A percentile compares a stretch with the other conserved stretches of the same genome.
These are phyloP conservation scores for Idaea dimidiata DNA, from an alignment of 2,888 invertebrate species.

Conservation along the genomic window DNA sequence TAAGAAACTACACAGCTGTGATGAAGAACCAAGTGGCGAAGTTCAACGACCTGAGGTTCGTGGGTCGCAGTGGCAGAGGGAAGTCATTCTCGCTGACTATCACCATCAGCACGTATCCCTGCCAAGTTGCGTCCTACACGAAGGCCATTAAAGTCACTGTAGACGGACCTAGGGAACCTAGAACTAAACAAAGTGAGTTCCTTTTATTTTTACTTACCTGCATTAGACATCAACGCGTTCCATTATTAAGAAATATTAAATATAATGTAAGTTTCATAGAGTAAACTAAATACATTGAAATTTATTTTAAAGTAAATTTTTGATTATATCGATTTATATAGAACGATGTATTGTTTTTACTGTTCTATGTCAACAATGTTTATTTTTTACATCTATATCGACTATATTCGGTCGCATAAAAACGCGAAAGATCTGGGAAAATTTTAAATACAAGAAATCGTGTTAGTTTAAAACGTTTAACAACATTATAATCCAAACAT, in stretches of 20 bases:
- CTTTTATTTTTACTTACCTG: slow-evolving; percentile 17
- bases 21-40: slow-evolving; percentile 99
- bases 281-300: too few relatives aligned
- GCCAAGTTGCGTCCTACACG: slow-evolving; percentile 94
- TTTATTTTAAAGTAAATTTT: too few relatives aligned
- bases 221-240: slow-evolving; percentile 21
- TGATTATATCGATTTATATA: too few relatives aligned
- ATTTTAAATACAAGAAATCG: too few relatives aligned
- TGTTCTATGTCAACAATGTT: too few relatives aligned
- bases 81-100: slow-evolving; percentile 97
- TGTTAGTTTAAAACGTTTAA: slow-evolving; percentile 1
- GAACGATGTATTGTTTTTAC: too few relatives aligned
- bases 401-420: too few relatives aligned
- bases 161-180: slow-evolving; percentile 98
- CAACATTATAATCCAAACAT: slow-evolving; percentile 16
- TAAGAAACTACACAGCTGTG: slow-evolving; percentile 95
- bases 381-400: too few relatives aligned
- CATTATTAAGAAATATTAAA: background rate
- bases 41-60: slow-evolving; percentile 98
- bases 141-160: slow-evolving; percentile 99
- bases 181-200: slow-evolving; percentile 97
- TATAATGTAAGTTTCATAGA: too few relatives aligned
- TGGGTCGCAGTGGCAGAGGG: slow-evolving; percentile 97
- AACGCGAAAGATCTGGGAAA: too few relatives aligned
- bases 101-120: slow-evolving; percentile 88